Evolutionary conservation across 2,888 invertebrate species (phyloP), one percentile per base, ranked within the genome.

Genomic region (Acleris emargana): DNA sequence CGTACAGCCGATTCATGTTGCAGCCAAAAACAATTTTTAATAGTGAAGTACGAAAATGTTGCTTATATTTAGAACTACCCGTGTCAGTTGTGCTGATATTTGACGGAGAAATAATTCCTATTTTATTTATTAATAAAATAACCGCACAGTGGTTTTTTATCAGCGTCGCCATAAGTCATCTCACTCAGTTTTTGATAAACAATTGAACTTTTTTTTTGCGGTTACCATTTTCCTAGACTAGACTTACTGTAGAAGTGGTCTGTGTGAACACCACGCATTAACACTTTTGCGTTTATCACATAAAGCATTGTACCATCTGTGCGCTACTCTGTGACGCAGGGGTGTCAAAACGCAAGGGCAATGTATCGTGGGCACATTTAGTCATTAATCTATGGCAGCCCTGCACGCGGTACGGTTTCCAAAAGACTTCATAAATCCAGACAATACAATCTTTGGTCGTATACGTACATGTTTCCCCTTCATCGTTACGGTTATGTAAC

Each of bases 351-450:
- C 52, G 43, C 61, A 43, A 47, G 22, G 32, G 49, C 49, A 58
- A 58, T 49, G 58, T 49, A 58, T 61, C 51, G 61, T 51, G 57
- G 66, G 32, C 55, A 61, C 66, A 66, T 66, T 55, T 52, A 52
- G 45, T 47, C 66, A 66, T 66, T 66, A 66, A 61, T 66, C 60
- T 66, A 47, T 55, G 66, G 60, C 61, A 52, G 62, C 51, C 45
- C 62, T 25, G 57, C 18, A 42, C 54, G 22, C 47, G 28, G 11
- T 49, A 13, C 32, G 18, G 47, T 49, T 16, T 25, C 17, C 22
- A n/a, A 43, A 57, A 57, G 57, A 45, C 17, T 20, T 25, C 45
- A 18, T 54, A 18, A n/a, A 45, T 17, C 6, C 45, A 45, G 45
- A 45, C 45, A 45, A 45, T 45, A 17, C 45, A 45, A 45, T 17